These are phyloP conservation scores for Vanacampus margaritifer DNA, from an alignment of 2,113 vertebrate species.

Conservation along the genomic window DNA sequence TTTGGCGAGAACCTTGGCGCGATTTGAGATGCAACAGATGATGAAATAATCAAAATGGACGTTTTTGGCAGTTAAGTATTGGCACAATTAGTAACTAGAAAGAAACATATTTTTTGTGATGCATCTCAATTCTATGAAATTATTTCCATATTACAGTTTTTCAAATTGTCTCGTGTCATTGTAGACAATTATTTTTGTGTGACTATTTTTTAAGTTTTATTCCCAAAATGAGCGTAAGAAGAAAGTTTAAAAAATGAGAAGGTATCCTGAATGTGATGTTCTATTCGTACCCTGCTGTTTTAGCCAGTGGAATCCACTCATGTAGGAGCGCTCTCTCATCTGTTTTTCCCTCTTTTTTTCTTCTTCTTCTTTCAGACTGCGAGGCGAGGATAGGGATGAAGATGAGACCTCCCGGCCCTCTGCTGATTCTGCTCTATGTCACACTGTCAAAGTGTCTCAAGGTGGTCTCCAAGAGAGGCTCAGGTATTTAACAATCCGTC, in stretches of 20 bases:
- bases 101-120: not conserved
- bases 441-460: conserved; percentile 66
- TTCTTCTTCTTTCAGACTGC: conserved; percentile 33
- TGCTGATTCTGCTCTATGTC: conserved; percentile 69
- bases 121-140: not conserved
- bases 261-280: conserved; percentile 3
- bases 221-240: not conserved
- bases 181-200: not conserved
- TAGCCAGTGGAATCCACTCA: conserved; percentile 30
- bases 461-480: conserved; percentile 72
- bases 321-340: conserved; percentile 41
- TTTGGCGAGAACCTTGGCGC: no score
- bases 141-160: not conserved
- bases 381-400: conserved; percentile 64
- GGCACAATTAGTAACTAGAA: not conserved
- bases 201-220: not conserved
- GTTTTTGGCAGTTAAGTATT: not conserved
- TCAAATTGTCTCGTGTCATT: not conserved
- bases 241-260: not conserved
- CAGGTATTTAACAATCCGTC: conserved; percentile 49
- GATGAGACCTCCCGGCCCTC: conserved; percentile 72
- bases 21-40: not conserved
- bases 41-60: not conserved
- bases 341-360: not conserved
- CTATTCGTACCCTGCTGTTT: not conserved